Evolutionary conservation across 2,797 vertebrate genomes (phyloP), one percentile per base, ranked within the genome.

Genomic region (Cynodonichthys magdalenae): DNA sequence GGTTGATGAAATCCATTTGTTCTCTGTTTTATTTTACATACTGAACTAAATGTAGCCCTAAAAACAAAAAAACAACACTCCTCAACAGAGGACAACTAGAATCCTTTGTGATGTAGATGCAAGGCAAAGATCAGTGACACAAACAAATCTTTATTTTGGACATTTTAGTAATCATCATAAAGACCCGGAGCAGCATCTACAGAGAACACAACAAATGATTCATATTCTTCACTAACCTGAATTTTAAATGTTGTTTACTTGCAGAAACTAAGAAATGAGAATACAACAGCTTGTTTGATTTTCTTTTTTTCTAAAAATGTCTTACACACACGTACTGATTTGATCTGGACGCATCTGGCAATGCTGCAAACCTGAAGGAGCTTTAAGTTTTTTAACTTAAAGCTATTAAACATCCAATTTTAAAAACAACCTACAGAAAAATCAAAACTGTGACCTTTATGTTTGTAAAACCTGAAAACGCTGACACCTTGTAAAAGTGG

Each of bases 1-100:
- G 48, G 69, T 56, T 63, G 48, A 66, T 67, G 49, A 0, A 17
- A 45, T 5, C 15, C 46, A 69, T 53, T 63, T 34, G 64, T 29
- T 57, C 50, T 28, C 39, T 15, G 42, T 44, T 36, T 24, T n/a
- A 27, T 34, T 18, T 44, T 44, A 2, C 45, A 24, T 18, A 18
- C 1, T 49, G 2, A 44, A 42, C 24, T 18, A 36, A 5, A 56
- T 29, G 34, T 15, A 29, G 28, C 15, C 50, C 29, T 41, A 14
- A 27, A 7, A 19, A 41, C 10, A 31, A 56, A 28, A n/a, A 14
- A 52, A 0, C 14, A 1, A 39, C 7, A 15, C 29, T 48, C 36
- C 11, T 12, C 1, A 5, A 39, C n/a, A 12, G 34, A 50, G 50
- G 50, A 27, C 14, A 29, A 24, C 20, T n/a, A 34, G 6, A 60